phyloP scores from a whole-genome alignment of 2,113 vertebrate genomes.

The Chaetura pelagica region DNA sequence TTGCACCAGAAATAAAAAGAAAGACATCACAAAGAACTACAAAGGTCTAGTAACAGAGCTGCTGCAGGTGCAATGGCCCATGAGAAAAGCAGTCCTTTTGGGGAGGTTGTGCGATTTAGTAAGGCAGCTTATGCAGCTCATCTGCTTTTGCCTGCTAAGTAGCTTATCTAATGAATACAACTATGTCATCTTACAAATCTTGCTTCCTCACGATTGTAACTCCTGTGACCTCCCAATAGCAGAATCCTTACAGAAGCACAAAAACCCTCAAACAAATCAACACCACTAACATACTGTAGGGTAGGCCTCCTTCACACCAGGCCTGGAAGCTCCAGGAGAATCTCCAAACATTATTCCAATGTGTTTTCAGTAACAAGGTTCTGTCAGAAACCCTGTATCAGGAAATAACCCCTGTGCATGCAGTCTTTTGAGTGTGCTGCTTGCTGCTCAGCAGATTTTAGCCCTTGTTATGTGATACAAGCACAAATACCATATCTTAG shows the following conservation, averaged over 20 bases:
- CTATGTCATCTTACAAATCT: background rate
- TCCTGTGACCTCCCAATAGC: background rate
- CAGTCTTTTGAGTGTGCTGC: background rate
- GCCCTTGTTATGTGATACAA: background rate
- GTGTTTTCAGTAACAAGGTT: background rate
- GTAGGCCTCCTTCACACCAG: background rate
- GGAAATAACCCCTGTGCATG: background rate
- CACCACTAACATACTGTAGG: background rate
- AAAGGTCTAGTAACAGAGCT: background rate
- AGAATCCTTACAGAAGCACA: background rate
- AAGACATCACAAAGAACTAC: background rate
- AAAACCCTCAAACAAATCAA: background rate
- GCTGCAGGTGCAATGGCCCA: background rate
- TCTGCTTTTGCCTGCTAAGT: slow-evolving; percentile 2
- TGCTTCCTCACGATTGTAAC: background rate
- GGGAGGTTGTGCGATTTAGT: background rate
- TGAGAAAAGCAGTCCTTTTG: background rate
- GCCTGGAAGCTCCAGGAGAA: background rate
- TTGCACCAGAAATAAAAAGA: background rate
- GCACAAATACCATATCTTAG: background rate
- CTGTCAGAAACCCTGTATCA: background rate
- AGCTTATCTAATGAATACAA: slow-evolving; percentile 17
- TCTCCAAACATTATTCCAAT: background rate
- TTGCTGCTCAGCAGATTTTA: background rate
- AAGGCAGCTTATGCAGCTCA: background rate